Percentiles rank a stretch among this genome's conserved stretches.
Conservation (phyloP, 2,797 vertebrate species). For the Rhinogobio ventralis region DNA sequence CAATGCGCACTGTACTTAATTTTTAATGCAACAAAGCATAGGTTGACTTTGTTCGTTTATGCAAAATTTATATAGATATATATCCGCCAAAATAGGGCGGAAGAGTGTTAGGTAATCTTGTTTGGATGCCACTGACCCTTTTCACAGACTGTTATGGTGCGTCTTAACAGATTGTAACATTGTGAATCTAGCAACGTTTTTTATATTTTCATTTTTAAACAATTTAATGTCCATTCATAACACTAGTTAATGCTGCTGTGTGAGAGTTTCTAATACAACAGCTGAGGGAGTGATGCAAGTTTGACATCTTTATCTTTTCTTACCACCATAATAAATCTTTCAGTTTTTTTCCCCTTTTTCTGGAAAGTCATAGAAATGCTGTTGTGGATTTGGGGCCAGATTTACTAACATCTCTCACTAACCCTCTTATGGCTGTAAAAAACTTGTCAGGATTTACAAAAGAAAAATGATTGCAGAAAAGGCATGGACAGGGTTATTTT, state of each 20-base stretch:
- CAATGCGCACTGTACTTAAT: not conserved
- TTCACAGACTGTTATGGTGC: not conserved
- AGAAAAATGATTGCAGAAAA: too few relatives aligned
- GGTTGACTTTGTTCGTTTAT: not conserved
- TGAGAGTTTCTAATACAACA: not conserved
- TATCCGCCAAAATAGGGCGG: too few relatives aligned
- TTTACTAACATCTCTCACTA: too few relatives aligned
- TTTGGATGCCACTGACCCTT: not conserved
- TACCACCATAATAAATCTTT: not conserved
- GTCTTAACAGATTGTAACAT: not conserved
- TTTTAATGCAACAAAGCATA: not conserved
- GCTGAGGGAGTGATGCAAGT: not conserved
- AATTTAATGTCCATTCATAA: not conserved
- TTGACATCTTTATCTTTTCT: not conserved
- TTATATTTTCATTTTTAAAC: too few relatives aligned
- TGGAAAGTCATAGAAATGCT: not conserved
- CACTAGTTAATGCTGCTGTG: not conserved
- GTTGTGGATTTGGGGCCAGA: not conserved
- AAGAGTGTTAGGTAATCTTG: too few relatives aligned
- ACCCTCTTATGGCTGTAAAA: too few relatives aligned
- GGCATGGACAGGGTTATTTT: too few relatives aligned
- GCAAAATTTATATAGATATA: too few relatives aligned
- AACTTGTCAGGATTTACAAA: too few relatives aligned
- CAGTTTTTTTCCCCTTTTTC: not conserved
- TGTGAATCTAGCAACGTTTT: not conserved